Conservation (phyloP, 2,888 invertebrate species). For the Chrysolina haemoptera region DNA sequence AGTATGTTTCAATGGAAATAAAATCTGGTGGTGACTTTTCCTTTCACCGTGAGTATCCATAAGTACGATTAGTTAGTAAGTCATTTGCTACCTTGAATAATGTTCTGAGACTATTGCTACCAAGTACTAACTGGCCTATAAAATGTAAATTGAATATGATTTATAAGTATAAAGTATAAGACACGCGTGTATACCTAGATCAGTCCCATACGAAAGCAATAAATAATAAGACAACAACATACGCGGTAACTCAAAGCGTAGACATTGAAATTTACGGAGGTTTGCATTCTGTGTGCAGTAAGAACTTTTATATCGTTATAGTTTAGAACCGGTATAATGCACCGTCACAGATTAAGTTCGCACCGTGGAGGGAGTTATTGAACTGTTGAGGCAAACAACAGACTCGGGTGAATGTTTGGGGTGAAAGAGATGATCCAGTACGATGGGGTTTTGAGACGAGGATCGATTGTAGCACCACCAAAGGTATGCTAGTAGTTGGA, state of each 20-base stretch:
- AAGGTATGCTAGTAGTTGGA: too few relatives aligned
- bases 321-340: constrained; percentile 1
- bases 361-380: neutral
- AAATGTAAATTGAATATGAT: constrained; percentile 6
- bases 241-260: constrained; percentile 5
- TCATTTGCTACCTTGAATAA: too few relatives aligned
- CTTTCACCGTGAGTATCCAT: too few relatives aligned
- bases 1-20: too few relatives aligned
- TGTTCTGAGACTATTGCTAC: too few relatives aligned
- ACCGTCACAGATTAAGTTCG: too few relatives aligned
- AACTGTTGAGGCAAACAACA: neutral
- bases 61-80: too few relatives aligned
- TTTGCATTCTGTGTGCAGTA: neutral
- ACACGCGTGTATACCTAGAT: neutral
- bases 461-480: too few relatives aligned
- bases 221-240: constrained; percentile 4
- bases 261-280: constrained; percentile 9
- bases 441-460: too few relatives aligned
- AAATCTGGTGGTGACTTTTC: too few relatives aligned
- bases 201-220: neutral
- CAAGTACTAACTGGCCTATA: neutral
- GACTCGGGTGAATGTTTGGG: too few relatives aligned
- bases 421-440: too few relatives aligned
- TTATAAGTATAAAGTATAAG: neutral
- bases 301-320: neutral